Percentiles rank a stretch among this genome's conserved stretches.
Conservation (phyloP, 1,140 invertebrate species). For the Drosophila tsacasi region DNA sequence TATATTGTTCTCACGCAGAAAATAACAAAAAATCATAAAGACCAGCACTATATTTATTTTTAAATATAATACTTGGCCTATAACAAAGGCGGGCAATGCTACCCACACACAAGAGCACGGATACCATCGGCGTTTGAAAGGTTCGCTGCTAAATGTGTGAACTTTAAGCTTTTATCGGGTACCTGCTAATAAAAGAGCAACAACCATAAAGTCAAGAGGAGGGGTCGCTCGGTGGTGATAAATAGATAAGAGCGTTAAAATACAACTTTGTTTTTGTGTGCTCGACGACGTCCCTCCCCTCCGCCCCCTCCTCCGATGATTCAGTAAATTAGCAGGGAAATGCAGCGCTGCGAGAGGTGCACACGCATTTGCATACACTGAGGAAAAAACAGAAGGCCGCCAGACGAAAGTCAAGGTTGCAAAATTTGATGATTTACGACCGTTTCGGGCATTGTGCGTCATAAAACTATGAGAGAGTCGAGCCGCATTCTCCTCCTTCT, state of each 20-base stretch:
- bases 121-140: conserved; percentile 5
- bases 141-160: conserved; percentile 68
- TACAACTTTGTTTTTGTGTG: conserved; percentile 43
- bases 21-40: conserved; percentile 26
- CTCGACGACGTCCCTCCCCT: neutral
- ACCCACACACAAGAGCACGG: conserved; percentile 7
- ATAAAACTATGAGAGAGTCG: conserved; percentile 20
- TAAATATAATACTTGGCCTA: conserved; percentile 58
- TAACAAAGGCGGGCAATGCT: conserved; percentile 37
- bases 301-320: neutral
- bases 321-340: conserved; percentile 65
- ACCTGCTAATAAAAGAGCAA: conserved; percentile 72
- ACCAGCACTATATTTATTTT: conserved; percentile 65
- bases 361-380: conserved; percentile 53
- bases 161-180: conserved; percentile 81
- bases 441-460: conserved; percentile 28
- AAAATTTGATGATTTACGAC: conserved; percentile 18
- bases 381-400: conserved; percentile 18
- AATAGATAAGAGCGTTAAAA: conserved; percentile 58
- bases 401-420: conserved; percentile 30
- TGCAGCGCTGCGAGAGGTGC: conserved; percentile 56
- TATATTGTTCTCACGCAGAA: conserved; percentile 73
- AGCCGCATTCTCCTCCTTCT: conserved; percentile 5
- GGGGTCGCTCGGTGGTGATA: conserved; percentile 1
- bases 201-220: conserved; percentile 15